Conservation (phyloP, 2,888 invertebrate genomes). For the Oscheius onirici region DNA sequence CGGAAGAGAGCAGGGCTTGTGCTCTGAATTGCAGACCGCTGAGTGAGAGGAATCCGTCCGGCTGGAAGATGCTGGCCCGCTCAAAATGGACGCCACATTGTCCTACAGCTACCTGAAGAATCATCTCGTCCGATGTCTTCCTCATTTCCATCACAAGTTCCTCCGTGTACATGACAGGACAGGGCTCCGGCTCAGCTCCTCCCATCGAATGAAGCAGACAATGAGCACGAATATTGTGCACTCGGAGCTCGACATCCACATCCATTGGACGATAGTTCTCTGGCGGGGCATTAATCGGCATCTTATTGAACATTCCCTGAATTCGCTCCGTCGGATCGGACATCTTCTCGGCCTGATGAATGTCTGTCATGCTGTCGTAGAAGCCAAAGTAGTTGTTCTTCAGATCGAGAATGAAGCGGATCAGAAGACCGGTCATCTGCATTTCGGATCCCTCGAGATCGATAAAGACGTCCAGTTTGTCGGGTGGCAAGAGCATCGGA, state of each 20-base stretch:
- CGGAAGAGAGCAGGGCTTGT: constrained; percentile 90
- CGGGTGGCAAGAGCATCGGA: constrained; percentile 81
- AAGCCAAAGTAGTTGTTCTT: constrained; percentile 96
- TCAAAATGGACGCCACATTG: constrained; percentile 46
- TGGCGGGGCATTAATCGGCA: constrained; percentile 36
- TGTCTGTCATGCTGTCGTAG: constrained; percentile 78
- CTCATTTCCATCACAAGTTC: constrained; percentile 92
- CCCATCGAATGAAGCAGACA: constrained; percentile 48
- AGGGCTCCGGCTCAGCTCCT: constrained; percentile 43
- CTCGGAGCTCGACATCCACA: constrained; percentile 67
- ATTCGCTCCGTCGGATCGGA: background rate
- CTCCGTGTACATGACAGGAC: constrained; percentile 61
- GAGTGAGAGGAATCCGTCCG: constrained; percentile 77
- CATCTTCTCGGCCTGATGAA: constrained; percentile 24
- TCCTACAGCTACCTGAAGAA: constrained; percentile 79
- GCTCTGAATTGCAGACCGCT: constrained; percentile 81
- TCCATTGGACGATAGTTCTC: constrained; percentile 62
- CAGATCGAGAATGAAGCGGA: constrained; percentile 77
- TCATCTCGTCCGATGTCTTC: constrained; percentile 89
- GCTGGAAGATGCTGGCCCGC: constrained; percentile 39
- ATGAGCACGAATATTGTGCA: constrained; percentile 95
- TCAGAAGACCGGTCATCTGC: constrained; percentile 88
- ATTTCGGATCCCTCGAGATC: constrained; percentile 94
- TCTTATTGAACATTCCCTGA: constrained; percentile 38
- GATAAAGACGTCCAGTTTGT: constrained; percentile 88